Conservation (phyloP, 2,797 vertebrate species). For the Oceanodroma leucorhoa region DNA sequence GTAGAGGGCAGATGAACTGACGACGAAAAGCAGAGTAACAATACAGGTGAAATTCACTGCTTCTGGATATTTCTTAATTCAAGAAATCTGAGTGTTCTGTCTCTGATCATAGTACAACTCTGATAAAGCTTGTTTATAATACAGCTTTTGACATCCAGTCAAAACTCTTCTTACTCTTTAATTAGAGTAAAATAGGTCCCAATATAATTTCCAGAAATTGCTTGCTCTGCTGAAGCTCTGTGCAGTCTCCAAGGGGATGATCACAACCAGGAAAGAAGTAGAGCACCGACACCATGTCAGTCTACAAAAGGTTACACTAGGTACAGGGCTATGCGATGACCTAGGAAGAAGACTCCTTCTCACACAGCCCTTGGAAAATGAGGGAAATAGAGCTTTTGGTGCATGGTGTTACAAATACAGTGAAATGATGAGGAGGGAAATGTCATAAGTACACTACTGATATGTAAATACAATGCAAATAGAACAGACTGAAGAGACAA, state of each 20-base stretch:
- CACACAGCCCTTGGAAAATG: background rate
- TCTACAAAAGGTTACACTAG: background rate
- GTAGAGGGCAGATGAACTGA: background rate
- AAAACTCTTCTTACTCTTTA: background rate
- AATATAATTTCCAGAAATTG: background rate
- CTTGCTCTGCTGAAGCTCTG: background rate
- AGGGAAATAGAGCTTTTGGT: background rate
- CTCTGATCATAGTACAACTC: background rate
- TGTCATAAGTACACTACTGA: background rate
- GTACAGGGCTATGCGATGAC: background rate
- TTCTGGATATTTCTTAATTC: background rate
- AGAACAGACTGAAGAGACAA: background rate
- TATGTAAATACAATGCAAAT: background rate
- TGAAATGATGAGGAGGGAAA: accelerated
- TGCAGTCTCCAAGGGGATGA: background rate
- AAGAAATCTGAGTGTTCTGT: background rate
- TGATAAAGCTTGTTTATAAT: background rate
- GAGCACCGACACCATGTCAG: accelerated
- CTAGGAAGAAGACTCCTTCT: background rate
- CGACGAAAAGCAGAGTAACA: background rate
- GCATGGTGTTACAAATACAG: background rate
- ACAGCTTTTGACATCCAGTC: background rate
- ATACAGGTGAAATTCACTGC: background rate
- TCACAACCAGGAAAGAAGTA: background rate
- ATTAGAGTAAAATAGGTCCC: background rate